Percentiles rank a stretch among this genome's conserved stretches.
Conservation (phyloP, 2,797 vertebrate species). For the Schizopygopsis pylzovi region DNA sequence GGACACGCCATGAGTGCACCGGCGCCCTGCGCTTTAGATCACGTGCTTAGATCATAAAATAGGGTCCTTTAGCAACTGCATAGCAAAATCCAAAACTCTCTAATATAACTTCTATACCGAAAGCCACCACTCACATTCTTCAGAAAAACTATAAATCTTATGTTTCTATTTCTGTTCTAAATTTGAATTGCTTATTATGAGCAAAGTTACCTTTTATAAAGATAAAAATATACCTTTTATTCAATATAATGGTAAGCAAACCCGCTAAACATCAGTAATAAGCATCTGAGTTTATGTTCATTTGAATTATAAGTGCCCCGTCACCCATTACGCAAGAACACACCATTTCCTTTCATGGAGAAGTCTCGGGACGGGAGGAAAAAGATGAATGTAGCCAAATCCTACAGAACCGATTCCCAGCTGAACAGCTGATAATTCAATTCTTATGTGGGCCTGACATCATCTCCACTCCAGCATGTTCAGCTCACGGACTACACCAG, state of each 20-base stretch:
- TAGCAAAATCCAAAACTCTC: not conserved
- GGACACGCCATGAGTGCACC: too few species aligned
- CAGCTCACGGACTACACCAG: conserved; percentile 51
- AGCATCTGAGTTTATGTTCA: not conserved
- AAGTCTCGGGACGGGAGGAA: conserved; percentile 57
- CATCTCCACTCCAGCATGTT: conserved; percentile 51
- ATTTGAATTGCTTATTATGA: not conserved
- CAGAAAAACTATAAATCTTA: not conserved
- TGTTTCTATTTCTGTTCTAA: too few species aligned
- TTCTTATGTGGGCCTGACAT: conserved; percentile 67
- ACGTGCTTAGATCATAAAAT: too few species aligned
- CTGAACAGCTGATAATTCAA: conserved; percentile 73
- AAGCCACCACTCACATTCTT: not conserved
- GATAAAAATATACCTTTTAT: not conserved
- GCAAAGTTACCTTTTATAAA: not conserved
- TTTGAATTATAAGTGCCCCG: conserved; percentile 51
- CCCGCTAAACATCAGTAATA: not conserved
- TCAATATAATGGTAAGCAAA: not conserved
- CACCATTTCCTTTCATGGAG: conserved; percentile 53
- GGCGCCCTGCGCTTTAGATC: too few species aligned
- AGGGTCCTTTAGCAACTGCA: not conserved
- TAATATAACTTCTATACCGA: not conserved
- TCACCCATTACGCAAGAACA: conserved; percentile 52
- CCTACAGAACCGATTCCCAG: conserved; percentile 56
- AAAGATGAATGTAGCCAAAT: conserved; percentile 61